Conservation (phyloP, 2,113 vertebrate genomes). For the Empidonax alnorum region DNA sequence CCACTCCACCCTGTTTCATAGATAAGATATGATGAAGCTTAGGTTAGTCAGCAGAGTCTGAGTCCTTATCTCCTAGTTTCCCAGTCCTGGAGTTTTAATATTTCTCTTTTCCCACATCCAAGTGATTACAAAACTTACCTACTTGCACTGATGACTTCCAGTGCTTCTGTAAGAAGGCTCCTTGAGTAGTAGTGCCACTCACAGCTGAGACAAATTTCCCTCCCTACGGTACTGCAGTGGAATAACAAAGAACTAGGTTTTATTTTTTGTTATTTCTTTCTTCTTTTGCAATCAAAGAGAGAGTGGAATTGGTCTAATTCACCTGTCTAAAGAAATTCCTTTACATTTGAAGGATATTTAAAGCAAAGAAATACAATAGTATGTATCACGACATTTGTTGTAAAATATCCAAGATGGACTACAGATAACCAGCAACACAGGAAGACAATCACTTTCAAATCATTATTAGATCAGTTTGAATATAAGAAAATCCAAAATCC, state of each 20-base stretch:
- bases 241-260: background rate
- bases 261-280: background rate
- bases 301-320: background rate
- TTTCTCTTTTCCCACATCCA: background rate
- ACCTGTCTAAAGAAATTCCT: background rate
- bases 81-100: background rate
- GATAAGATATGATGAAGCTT: background rate
- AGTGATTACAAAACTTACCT: background rate
- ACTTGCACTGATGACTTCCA: background rate
- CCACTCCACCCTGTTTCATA: background rate
- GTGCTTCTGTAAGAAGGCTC: background rate
- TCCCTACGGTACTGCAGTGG: background rate
- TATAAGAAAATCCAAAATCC: background rate
- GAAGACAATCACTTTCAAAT: background rate
- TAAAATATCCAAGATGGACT: background rate
- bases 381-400: background rate
- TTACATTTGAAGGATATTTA: background rate
- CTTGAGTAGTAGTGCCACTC: background rate
- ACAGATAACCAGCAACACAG: background rate
- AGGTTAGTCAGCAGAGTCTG: background rate
- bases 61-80: slow-evolving; percentile 19
- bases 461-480: background rate
- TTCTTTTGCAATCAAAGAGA: background rate
- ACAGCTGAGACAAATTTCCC: background rate
- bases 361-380: background rate